These are phyloP conservation scores for Bergia sp. DNA, from an alignment of 92 coral and sea anemone genomes.

Conservation along the genomic window DNA sequence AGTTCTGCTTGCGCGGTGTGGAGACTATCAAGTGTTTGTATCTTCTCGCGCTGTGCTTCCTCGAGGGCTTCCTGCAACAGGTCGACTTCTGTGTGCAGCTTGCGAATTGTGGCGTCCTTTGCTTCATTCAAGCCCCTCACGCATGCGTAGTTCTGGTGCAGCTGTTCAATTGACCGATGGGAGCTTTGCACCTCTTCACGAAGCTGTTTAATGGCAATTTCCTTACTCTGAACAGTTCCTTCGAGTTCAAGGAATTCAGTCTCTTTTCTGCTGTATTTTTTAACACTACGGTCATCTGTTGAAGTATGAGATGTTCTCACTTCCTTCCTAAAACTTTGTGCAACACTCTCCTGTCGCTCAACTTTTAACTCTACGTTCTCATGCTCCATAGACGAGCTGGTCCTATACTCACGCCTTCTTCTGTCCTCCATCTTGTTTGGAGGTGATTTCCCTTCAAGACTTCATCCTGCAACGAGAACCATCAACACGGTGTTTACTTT, in stretches of 20 bases:
- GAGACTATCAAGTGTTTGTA: slow-evolving; percentile 65
- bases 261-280: slow-evolving; percentile 52
- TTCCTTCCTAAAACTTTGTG: slow-evolving; percentile 68
- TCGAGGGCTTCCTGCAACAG: slow-evolving; percentile 81
- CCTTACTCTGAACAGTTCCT: slow-evolving; percentile 70
- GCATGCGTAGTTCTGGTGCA: slow-evolving; percentile 88
- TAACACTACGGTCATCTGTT: slow-evolving; percentile 28
- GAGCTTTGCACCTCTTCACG: slow-evolving; percentile 72
- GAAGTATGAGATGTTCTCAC: slow-evolving; percentile 48
- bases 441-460: not conserved
- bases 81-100: slow-evolving; percentile 82
- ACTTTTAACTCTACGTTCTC: slow-evolving; percentile 81
- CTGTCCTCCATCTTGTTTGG: slow-evolving; percentile 35
- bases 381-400: slow-evolving; percentile 56
- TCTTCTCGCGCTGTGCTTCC: slow-evolving; percentile 74
- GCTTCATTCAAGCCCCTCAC: slow-evolving; percentile 75
- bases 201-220: slow-evolving; percentile 79
- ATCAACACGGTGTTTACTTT: not conserved
- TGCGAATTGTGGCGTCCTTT: slow-evolving; percentile 81
- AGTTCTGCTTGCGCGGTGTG: slow-evolving; percentile 81
- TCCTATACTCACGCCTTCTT: slow-evolving; percentile 14
- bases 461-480: slow-evolving; percentile 11
- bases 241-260: slow-evolving; percentile 74
- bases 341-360: slow-evolving; percentile 67
- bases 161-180: slow-evolving; percentile 72